Evolutionary conservation across 2,888 invertebrate genomes (phyloP).

Genomic region (Steinernema hermaphroditum): DNA sequence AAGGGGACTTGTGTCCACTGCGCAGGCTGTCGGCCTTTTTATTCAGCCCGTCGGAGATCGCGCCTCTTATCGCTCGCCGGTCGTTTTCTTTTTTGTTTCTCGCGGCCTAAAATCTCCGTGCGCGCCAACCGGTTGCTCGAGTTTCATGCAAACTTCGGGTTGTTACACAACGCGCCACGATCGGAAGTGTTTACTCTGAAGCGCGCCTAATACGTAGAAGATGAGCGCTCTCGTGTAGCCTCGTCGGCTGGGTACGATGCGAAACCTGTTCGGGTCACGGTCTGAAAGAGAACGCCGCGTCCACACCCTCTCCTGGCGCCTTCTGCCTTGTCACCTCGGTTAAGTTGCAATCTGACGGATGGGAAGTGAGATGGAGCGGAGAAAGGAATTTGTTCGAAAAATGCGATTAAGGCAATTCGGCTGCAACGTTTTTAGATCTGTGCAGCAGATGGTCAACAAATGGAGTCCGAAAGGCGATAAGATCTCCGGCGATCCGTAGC

Average conservation of each 20-base stretch:
- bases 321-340: not conserved
- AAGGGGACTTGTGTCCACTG: not conserved
- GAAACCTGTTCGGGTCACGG: slow-evolving; percentile 16
- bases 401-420: too few relatives aligned
- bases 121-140: slow-evolving; percentile 23
- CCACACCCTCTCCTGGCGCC: not conserved
- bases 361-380: not conserved
- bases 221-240: not conserved
- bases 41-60: not conserved
- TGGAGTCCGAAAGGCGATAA: too few relatives aligned
- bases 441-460: too few relatives aligned
- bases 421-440: too few relatives aligned
- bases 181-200: slow-evolving; percentile 8
- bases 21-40: not conserved
- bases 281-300: not conserved
- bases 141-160: not conserved
- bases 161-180: slow-evolving; percentile 26
- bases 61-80: not conserved
- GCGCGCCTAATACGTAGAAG: not conserved
- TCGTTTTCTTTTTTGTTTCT: not conserved
- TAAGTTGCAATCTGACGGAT: not conserved
- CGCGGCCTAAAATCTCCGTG: slow-evolving; percentile 7
- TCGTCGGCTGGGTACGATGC: not conserved
- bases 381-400: not conserved
- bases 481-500: too few relatives aligned